Evolutionary conservation across 2,113 vertebrate genomes (phyloP).

Genomic region (Ptychochromis oligacanthus): DNA sequence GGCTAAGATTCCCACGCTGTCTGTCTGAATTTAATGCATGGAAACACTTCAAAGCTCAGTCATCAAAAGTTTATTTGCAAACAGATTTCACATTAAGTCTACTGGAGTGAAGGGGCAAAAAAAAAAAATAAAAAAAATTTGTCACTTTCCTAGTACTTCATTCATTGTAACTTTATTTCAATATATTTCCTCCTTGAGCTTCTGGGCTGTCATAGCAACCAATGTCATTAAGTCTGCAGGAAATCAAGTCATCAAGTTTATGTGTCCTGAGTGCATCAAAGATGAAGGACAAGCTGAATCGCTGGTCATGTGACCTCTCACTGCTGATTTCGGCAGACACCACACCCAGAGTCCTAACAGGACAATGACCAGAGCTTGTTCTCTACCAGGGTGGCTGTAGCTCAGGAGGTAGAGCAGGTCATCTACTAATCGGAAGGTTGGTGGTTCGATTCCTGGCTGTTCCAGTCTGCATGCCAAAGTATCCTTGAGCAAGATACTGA

Average conservation of each 20-base stretch:
- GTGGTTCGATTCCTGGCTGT: too few relatives aligned
- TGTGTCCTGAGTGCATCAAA: background rate
- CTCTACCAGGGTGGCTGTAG: too few relatives aligned
- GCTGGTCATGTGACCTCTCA: background rate
- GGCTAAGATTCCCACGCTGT: too few relatives aligned
- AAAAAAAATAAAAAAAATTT: background rate
- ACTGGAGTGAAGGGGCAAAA: background rate
- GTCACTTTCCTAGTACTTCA: background rate
- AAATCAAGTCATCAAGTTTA: constrained; percentile 6
- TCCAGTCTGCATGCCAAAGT: too few relatives aligned
- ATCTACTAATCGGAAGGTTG: too few relatives aligned
- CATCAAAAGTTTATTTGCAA: too few relatives aligned
- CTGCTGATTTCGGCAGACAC: background rate
- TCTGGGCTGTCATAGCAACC: constrained; percentile 18
- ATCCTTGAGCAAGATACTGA: too few relatives aligned
- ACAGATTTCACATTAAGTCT: too few relatives aligned
- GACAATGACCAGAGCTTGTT: background rate
- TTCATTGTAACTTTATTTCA: background rate
- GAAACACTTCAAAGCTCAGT: too few relatives aligned
- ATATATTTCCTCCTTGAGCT: background rate
- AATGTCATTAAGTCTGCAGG: background rate
- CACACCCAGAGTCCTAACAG: background rate
- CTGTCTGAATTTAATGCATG: too few relatives aligned
- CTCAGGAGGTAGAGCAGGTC: too few relatives aligned
- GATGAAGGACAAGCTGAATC: background rate